phyloP scores from a whole-genome alignment of 2,113 vertebrate genomes.

The Larimichthys crocea region DNA sequence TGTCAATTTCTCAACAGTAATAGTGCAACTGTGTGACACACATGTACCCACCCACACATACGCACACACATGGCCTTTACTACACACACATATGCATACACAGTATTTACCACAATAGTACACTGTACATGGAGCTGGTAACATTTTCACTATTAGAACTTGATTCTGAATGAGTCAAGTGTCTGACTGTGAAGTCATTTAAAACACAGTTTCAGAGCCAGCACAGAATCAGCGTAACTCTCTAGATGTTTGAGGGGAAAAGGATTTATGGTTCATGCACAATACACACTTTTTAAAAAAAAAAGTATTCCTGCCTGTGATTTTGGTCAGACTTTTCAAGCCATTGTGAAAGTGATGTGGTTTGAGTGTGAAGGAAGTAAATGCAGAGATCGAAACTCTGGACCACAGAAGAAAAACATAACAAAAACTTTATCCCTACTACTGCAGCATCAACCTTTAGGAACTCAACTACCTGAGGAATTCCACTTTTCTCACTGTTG shows the following conservation, averaged over 20 bases:
- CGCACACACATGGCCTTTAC: not conserved
- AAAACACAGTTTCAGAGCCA: slow-evolving; percentile 2
- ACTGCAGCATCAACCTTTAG: slow-evolving; percentile 11
- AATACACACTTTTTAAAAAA: not conserved
- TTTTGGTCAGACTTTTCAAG: slow-evolving; percentile 60
- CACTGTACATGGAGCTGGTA: slow-evolving; percentile 4
- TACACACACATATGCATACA: not conserved
- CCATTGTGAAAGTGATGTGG: slow-evolving; percentile 77
- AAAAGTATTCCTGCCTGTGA: slow-evolving; percentile 47
- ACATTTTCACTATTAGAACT: not conserved
- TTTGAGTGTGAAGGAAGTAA: slow-evolving; percentile 77
- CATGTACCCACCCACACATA: slow-evolving; percentile 28
- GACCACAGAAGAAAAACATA: slow-evolving; percentile 64
- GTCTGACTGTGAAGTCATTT: slow-evolving; percentile 12
- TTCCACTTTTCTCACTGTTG: not conserved
- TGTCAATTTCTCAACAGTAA: slow-evolving; percentile 75
- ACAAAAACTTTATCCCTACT: slow-evolving; percentile 25
- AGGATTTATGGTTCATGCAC: slow-evolving; percentile 12
- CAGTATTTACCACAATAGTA: slow-evolving; percentile 1
- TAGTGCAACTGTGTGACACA: slow-evolving; percentile 39
- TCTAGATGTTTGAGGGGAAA: not conserved
- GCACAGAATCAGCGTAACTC: not conserved
- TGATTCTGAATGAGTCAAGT: slow-evolving; percentile 29
- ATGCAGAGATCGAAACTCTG: slow-evolving; percentile 73
- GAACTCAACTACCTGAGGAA: not conserved